Conservation (phyloP, 2,888 invertebrate genomes). For the Eupeodes luniger region DNA sequence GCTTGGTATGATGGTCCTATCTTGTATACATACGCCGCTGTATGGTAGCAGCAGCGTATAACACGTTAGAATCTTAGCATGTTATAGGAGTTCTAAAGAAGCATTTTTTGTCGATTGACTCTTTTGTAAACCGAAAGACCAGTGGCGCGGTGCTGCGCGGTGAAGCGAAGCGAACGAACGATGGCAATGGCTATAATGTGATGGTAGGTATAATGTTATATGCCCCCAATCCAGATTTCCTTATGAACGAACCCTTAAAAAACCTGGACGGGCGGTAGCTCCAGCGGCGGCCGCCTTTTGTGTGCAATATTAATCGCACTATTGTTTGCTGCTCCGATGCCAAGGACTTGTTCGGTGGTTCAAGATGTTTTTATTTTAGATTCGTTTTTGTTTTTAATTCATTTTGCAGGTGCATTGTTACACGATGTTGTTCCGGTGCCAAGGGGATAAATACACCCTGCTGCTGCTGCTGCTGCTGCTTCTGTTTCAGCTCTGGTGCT, state of each 20-base stretch:
- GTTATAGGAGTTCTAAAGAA: slow-evolving; percentile 53
- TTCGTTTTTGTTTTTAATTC: slow-evolving; percentile 30
- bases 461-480: slow-evolving; percentile 30
- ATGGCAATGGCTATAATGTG: neutral
- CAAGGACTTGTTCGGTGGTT: slow-evolving; percentile 73
- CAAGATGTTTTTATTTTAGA: slow-evolving; percentile 5
- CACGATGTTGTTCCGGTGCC: slow-evolving; percentile 72
- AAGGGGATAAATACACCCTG: slow-evolving; percentile 66
- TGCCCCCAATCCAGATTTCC: slow-evolving; percentile 28
- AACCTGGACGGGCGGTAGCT: slow-evolving; percentile 34
- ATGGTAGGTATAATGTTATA: slow-evolving; percentile 27
- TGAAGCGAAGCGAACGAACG: neutral
- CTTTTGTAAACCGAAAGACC: slow-evolving; percentile 50
- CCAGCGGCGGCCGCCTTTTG: slow-evolving; percentile 37
- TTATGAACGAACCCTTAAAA: slow-evolving; percentile 58
- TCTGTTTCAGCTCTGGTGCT: neutral
- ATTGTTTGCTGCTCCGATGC: slow-evolving; percentile 68
- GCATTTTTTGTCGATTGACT: slow-evolving; percentile 57
- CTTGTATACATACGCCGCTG: too few species aligned
- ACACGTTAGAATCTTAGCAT: slow-evolving; percentile 61
- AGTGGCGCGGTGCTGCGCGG: neutral
- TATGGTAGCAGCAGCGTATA: neutral
- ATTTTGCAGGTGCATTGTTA: slow-evolving; percentile 73
- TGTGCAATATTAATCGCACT: slow-evolving; percentile 68
- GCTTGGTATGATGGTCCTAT: slow-evolving; percentile 10